Conservation (phyloP, 2,888 invertebrate species). For the Atrina japonica region DNA sequence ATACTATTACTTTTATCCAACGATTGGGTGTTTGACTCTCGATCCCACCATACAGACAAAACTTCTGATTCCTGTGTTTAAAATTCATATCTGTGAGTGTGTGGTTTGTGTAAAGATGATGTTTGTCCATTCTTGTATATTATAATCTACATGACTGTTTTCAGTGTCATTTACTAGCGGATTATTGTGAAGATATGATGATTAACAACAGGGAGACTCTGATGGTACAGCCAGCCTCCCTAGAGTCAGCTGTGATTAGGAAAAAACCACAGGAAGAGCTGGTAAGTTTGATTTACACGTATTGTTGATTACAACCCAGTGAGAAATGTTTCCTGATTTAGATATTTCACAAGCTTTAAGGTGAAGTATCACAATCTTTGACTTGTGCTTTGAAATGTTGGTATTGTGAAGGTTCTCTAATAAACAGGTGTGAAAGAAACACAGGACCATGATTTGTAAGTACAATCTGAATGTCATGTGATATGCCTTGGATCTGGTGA, state of each 20-base stretch:
- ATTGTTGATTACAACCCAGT: not conserved
- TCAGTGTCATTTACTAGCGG: conserved; percentile 88
- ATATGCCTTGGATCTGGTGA: no score
- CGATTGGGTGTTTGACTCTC: no score
- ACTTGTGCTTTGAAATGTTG: no score
- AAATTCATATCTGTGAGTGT: not conserved
- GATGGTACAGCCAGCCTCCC: conserved; percentile 93
- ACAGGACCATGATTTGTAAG: no score
- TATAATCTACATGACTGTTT: conserved; percentile 66
- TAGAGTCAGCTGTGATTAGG: conserved; percentile 92
- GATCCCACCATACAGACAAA: no score
- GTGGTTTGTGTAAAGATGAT: not conserved
- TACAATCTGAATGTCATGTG: no score
- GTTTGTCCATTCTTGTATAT: not conserved
- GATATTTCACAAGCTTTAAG: no score
- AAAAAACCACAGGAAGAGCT: conserved; percentile 92
- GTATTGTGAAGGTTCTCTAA: no score
- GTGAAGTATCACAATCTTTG: no score
- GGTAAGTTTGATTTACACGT: conserved; percentile 77
- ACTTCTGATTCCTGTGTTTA: no score
- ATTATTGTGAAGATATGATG: conserved; percentile 91
- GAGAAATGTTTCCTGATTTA: not conserved
- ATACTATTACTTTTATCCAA: no score
- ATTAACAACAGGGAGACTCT: conserved; percentile 90
- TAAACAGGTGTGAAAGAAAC: no score